A percentile compares a stretch with the other conserved stretches of the same genome.
phyloP scores from a whole-genome alignment of 2,113 vertebrate genomes.

The Pontoporia blainvillei region DNA sequence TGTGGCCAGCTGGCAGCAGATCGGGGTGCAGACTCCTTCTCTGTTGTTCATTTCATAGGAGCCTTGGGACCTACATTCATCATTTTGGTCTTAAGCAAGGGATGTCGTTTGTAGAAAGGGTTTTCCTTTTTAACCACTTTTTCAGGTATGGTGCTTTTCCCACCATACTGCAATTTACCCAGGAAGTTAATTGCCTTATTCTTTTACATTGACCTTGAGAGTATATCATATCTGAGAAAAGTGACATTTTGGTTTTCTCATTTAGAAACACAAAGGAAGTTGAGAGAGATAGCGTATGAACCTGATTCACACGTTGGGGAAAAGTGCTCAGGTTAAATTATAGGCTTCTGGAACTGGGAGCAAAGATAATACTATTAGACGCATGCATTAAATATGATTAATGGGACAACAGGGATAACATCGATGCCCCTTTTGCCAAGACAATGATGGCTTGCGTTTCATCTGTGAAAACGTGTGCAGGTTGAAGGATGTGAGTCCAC shows the following conservation, averaged over 20 bases:
- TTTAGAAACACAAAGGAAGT: conserved; percentile 77
- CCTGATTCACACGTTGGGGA: conserved; percentile 24
- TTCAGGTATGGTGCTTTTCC: conserved; percentile 9
- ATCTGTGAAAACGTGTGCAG: not conserved
- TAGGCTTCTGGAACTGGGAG: conserved; percentile 57
- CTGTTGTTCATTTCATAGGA: not conserved
- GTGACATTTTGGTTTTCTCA: conserved; percentile 75
- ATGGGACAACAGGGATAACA: conserved; percentile 31
- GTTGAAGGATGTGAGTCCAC: not conserved
- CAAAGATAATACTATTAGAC: conserved; percentile 70
- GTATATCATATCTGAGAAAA: conserved; percentile 69
- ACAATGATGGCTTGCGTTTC: not conserved
- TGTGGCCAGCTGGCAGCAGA: not conserved
- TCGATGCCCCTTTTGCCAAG: not conserved
- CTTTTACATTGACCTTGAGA: conserved; percentile 73
- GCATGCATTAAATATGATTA: conserved; percentile 60
- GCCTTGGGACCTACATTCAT: not conserved
- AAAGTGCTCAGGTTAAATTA: conserved; percentile 65
- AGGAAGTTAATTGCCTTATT: conserved; percentile 77
- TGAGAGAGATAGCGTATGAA: conserved; percentile 26
- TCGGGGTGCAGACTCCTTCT: not conserved
- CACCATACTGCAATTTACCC: conserved; percentile 35
- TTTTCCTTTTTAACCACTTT: conserved; percentile 44
- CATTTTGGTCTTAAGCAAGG: not conserved
- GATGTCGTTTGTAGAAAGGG: not conserved